Evolutionary conservation across 2,797 vertebrate species (phyloP).

Genomic region (Brachymystax lenok): DNA sequence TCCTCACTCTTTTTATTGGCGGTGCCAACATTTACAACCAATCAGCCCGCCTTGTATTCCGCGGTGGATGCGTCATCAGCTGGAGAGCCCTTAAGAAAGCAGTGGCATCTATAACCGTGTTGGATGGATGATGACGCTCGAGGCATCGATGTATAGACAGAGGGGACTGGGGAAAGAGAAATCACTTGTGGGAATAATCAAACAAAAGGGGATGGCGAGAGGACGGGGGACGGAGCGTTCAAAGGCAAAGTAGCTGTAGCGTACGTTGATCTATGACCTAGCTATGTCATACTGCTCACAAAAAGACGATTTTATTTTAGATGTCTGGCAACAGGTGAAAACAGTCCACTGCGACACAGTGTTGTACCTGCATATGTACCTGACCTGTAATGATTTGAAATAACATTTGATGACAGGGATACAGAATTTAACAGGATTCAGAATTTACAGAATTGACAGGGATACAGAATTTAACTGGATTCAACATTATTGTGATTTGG

Average conservation of each 20-base stretch:
- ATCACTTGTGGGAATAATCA: neutral
- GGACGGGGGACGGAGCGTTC: neutral
- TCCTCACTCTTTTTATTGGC: neutral
- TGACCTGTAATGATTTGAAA: neutral
- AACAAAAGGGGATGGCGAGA: neutral
- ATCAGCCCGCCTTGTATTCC: too few relatives aligned
- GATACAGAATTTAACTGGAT: neutral
- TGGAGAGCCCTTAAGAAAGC: neutral
- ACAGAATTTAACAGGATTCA: neutral
- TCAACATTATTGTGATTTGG: neutral
- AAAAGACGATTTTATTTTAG: neutral
- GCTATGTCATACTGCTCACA: neutral
- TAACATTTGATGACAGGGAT: conserved; percentile 1
- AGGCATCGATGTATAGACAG: neutral
- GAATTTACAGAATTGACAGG: too few relatives aligned
- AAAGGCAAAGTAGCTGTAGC: neutral
- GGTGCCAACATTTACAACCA: neutral
- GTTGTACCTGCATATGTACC: neutral
- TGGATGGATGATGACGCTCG: neutral
- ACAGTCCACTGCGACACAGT: neutral
- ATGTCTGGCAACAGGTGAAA: neutral
- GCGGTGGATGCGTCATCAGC: neutral
- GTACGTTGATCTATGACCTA: neutral
- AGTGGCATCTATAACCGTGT: neutral
- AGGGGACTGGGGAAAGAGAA: neutral